These are phyloP conservation scores for Takifugu bimaculatus DNA, from an alignment of 2,113 vertebrate species.

Conservation along the genomic window DNA sequence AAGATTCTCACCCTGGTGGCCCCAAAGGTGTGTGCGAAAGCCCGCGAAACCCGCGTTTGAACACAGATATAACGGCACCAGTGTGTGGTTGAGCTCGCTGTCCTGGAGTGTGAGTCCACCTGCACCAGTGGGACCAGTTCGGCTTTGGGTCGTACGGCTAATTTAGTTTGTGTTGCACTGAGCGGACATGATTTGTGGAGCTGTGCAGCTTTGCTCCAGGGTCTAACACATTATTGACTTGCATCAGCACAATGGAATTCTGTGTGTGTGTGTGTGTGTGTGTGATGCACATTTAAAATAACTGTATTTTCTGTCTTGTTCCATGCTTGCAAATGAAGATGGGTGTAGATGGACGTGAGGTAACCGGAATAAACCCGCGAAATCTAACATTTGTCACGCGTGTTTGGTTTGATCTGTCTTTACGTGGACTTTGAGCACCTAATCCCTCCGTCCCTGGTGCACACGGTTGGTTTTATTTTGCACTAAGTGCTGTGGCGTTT, in stretches of 20 bases:
- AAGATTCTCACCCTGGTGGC: conserved; percentile 87
- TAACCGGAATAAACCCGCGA: conserved; percentile 59
- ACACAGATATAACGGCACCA: conserved; percentile 1
- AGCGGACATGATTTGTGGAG: background rate
- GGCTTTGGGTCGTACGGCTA: background rate
- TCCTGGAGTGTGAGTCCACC: background rate
- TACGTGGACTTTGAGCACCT: background rate
- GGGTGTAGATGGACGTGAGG: conserved; percentile 72
- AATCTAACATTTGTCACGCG: conserved; percentile 26
- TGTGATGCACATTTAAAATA: conserved; percentile 49
- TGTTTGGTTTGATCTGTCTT: conserved; percentile 28
- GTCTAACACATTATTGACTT: background rate
- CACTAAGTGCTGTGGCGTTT: conserved; percentile 16
- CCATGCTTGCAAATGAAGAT: conserved; percentile 67
- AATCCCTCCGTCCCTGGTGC: conserved; percentile 5
- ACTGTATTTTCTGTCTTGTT: conserved; percentile 64
- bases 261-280: background rate
- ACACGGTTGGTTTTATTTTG: background rate
- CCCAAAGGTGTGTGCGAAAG: conserved; percentile 81
- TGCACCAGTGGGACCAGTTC: background rate
- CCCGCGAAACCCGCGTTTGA: background rate
- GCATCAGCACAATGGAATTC: conserved; percentile 26
- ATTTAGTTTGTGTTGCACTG: background rate
- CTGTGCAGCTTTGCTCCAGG: background rate
- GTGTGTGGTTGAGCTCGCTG: background rate